Conservation (phyloP, 2,888 invertebrate genomes). For the Acanthopleura granulata region DNA sequence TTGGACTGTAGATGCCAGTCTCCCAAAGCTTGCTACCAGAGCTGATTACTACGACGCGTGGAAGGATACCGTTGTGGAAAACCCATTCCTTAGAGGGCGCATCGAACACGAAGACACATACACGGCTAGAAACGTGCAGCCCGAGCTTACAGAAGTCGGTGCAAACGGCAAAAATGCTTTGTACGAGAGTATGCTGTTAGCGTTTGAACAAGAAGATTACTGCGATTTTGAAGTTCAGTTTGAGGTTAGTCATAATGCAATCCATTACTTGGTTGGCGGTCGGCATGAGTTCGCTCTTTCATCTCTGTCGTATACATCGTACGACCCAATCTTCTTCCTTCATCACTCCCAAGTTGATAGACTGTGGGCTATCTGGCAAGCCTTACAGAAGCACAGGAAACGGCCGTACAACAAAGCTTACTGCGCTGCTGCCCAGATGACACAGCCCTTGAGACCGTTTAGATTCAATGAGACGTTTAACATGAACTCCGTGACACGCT, state of each 20-base stretch:
- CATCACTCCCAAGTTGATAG: constrained; percentile 22
- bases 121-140: constrained; percentile 34
- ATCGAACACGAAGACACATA: constrained; percentile 27
- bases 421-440: constrained; percentile 23
- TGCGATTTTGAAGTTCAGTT: constrained; percentile 25
- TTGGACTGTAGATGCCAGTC: constrained; percentile 31
- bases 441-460: constrained; percentile 22
- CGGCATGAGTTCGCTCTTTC: constrained; percentile 5
- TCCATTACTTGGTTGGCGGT: constrained; percentile 22
- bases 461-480: constrained; percentile 18
- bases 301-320: background rate
- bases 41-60: constrained; percentile 35
- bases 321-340: background rate
- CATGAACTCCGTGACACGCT: constrained; percentile 13
- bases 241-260: constrained; percentile 27
- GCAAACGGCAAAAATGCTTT: constrained; percentile 30
- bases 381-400: constrained; percentile 21
- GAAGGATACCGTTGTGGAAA: constrained; percentile 29
- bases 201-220: constrained; percentile 19
- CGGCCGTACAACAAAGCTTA: constrained; percentile 24
- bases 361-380: constrained; percentile 26
- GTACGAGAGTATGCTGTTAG: constrained; percentile 21
- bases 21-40: constrained; percentile 30
- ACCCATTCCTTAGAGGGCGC: constrained; percentile 33
- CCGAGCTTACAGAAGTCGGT: constrained; percentile 29